These are phyloP conservation scores for Harpegnathos saltator DNA, from an alignment of 1,140 invertebrate genomes.

Conservation along the genomic window DNA sequence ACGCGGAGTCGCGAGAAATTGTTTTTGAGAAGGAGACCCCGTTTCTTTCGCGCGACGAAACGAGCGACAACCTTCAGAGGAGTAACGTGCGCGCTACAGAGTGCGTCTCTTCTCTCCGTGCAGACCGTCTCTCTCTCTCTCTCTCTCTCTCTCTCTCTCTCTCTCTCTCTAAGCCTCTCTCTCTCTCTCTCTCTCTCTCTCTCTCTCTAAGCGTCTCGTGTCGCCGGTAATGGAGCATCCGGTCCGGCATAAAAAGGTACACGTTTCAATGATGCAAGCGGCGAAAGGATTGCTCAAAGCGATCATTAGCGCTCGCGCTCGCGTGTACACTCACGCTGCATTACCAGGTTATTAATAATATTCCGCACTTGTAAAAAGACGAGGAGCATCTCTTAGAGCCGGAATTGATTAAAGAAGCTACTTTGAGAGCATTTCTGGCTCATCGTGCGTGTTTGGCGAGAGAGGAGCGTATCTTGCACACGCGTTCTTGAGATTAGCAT, in stretches of 20 bases:
- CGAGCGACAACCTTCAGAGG: background rate
- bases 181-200: too few species aligned
- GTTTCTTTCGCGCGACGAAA: conserved; percentile 32
- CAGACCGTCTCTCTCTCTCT: too few species aligned
- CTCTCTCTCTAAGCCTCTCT: background rate
- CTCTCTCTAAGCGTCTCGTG: background rate
- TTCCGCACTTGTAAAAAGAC: conserved; percentile 3
- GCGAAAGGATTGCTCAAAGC: conserved; percentile 13
- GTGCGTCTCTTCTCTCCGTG: background rate
- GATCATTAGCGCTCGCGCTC: conserved; percentile 14
- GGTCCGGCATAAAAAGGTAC: conserved; percentile 19
- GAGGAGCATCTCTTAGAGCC: background rate
- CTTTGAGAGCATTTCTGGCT: conserved; percentile 20
- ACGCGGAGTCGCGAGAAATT: conserved; percentile 30
- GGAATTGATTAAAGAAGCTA: conserved; percentile 27
- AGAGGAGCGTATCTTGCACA: too few species aligned
- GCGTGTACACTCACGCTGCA: conserved; percentile 1
- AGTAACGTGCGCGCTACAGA: conserved; percentile 14
- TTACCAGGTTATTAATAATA: conserved; percentile 34
- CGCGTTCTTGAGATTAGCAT: conserved; percentile 35
- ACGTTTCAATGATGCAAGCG: conserved; percentile 42
- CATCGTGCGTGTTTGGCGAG: background rate
- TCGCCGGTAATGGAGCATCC: background rate
- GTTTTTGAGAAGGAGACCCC: conserved; percentile 16
- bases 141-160: too few species aligned